phyloP scores from a whole-genome alignment of 1,140 invertebrate species.

The Drosophila subpulchrella region DNA sequence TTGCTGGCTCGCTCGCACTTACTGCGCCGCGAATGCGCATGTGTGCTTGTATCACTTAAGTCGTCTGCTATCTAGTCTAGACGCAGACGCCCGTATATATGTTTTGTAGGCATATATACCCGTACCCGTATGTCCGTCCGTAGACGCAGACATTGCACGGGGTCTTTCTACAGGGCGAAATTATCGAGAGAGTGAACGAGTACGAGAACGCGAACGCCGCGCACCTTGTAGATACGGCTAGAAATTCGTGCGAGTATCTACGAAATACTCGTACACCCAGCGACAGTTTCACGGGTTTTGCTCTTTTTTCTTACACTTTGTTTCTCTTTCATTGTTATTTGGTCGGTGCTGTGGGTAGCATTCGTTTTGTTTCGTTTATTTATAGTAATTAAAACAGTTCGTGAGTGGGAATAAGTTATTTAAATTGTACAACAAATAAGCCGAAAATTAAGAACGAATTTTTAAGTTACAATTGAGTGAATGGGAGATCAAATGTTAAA shows the following conservation, averaged over 20 bases:
- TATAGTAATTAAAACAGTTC: slow-evolving; percentile 47
- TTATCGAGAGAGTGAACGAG: not conserved
- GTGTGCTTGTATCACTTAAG: slow-evolving; percentile 79
- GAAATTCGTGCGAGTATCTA: slow-evolving; percentile 19
- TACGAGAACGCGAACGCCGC: not conserved
- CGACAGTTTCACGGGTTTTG: slow-evolving; percentile 21
- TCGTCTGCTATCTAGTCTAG: slow-evolving; percentile 82
- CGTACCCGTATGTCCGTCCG: slow-evolving; percentile 5
- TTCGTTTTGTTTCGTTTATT: slow-evolving; percentile 45
- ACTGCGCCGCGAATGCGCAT: slow-evolving; percentile 56
- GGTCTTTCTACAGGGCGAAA: slow-evolving; percentile 33
- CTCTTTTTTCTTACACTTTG: slow-evolving; percentile 21
- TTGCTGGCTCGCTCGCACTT: slow-evolving; percentile 24
- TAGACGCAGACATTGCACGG: slow-evolving; percentile 31
- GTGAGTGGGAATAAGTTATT: slow-evolving; percentile 46
- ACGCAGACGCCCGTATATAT: slow-evolving; percentile 48
- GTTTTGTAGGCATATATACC: slow-evolving; percentile 22
- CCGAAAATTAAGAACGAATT: slow-evolving; percentile 19
- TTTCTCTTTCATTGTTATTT: slow-evolving; percentile 43
- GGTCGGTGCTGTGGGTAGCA: slow-evolving; percentile 26
- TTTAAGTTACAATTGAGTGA: slow-evolving; percentile 5
- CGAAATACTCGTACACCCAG: slow-evolving; percentile 18
- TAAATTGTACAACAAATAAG: slow-evolving; percentile 24
- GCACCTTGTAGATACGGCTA: slow-evolving; percentile 47
- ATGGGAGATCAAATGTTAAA: not conserved